These are phyloP conservation scores for Salminus brasiliensis DNA, from an alignment of 2,113 vertebrate species.

Conservation along the genomic window DNA sequence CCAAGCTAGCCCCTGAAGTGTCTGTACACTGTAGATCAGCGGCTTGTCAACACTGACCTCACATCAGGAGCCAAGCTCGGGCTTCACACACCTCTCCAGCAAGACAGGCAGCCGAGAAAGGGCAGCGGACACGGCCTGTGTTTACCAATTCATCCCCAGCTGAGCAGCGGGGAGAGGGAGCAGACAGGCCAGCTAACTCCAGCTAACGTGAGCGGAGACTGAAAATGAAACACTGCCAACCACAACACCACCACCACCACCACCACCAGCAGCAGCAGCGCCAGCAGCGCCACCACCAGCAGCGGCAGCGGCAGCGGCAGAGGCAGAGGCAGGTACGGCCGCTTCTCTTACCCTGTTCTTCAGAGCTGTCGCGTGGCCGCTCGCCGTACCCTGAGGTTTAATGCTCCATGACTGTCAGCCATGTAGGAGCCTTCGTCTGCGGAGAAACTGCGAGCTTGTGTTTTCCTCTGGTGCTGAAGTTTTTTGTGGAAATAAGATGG, in stretches of 20 bases:
- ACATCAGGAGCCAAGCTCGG: no score
- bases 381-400: neutral
- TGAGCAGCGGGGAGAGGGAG: neutral
- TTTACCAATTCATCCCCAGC: conserved; percentile 6
- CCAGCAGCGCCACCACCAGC: no score
- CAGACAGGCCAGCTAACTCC: neutral
- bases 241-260: no score
- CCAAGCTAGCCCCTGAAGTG: neutral
- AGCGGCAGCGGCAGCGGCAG: no score
- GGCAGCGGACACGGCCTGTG: neutral
- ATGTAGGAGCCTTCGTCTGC: conserved; percentile 15
- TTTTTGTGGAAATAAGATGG: conserved; percentile 80
- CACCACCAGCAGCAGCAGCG: no score
- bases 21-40: no score
- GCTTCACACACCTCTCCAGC: neutral
- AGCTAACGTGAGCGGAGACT: neutral
- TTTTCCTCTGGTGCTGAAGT: conserved; percentile 67
- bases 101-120: neutral
- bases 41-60: neutral
- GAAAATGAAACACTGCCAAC: neutral
- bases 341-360: conserved; percentile 18
- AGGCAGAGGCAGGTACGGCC: no score
- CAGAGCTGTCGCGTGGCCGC: neutral
- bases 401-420: conserved; percentile 36
- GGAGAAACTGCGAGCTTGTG: neutral